Base-by-base conservation (phyloP, 2,113 vertebrate species). In the Oreochromis aureus region DNA sequence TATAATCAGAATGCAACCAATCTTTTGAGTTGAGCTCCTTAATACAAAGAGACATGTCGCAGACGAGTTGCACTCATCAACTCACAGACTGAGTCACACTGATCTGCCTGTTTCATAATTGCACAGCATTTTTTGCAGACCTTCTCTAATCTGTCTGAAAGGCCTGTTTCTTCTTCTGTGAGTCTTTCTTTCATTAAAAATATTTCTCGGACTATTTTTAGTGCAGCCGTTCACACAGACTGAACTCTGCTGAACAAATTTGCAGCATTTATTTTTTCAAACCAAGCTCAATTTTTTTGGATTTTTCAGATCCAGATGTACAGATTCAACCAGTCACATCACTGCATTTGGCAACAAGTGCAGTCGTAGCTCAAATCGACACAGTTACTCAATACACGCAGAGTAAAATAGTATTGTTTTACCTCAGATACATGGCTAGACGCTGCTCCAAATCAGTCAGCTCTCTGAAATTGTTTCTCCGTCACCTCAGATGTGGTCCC, bases 101-200 rank as follows among this genome's bases (percentile, higher is more conserved):
- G 10, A 3, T 5, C 32, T 66, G 61, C 34, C 18, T 66, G 18
- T 66, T 66, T 66, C 32, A n/a, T 39, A 61, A 24, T n/a, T 63
- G 32, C 32, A 36, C 59, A 63, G 59, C 18, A 63, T 1, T 71
- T 44, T 71, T 71, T 44, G 66, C 1, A 44, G n/a, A 71, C n/a
- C n/a, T 71, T 44, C 0, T 24, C 0, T 41, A 71, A 71, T 24
- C 36, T 71, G 2, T 44, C 34, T 41, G 19, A 19, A 63, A 63
- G 59, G 59, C 16, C 59, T 36, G 59, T 19, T 63, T 63, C 16
- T 63, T 36, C 30, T 1, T 63, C 59, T 36, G 30, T 9, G 16
- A 63, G 30, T 63, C 59, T 63, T 63, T 63, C 59, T 11, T 63
- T 36, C 6, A 5, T 34, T 36, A 63, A 63, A 63, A 63, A 34